phyloP scores from a whole-genome alignment of 2,797 vertebrate genomes.

The Sebastiscus tertius region DNA sequence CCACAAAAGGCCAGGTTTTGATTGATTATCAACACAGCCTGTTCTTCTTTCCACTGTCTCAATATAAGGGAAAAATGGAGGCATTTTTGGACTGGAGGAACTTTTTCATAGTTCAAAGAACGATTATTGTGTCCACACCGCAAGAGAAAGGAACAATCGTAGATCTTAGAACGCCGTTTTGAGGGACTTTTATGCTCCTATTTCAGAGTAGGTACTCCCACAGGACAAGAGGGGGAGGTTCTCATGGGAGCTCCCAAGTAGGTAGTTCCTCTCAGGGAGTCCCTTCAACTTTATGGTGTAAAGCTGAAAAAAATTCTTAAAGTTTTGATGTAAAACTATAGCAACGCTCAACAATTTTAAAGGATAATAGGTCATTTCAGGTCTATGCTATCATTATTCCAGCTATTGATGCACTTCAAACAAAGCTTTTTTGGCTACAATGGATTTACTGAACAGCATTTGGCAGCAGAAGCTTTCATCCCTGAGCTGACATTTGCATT shows the following conservation, averaged over 20 bases:
- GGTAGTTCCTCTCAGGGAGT: too few species aligned
- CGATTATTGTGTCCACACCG: neutral
- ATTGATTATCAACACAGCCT: slow-evolving; percentile 3
- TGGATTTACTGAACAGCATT: neutral
- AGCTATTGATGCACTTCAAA: slow-evolving; percentile 17
- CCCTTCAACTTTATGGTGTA: neutral
- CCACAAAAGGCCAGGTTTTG: slow-evolving; percentile 16
- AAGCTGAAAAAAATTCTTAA: neutral
- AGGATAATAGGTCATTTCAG: neutral
- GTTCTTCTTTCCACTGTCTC: neutral
- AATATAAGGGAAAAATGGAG: neutral
- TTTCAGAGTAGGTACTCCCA: neutral
- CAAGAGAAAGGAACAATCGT: neutral
- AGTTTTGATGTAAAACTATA: neutral
- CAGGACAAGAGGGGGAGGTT: neutral
- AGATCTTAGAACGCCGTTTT: neutral
- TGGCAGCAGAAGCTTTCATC: slow-evolving; percentile 29
- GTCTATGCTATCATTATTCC: neutral
- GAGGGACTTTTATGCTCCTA: neutral
- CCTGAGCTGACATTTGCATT: slow-evolving; percentile 40
- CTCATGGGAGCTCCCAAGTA: too few species aligned
- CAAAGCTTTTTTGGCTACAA: neutral
- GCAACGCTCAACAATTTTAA: neutral
- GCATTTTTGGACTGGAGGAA: neutral
- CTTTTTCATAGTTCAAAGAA: neutral